Conservation (phyloP, 2,888 invertebrate genomes). For the Drosophila pseudotalamancana region DNA sequence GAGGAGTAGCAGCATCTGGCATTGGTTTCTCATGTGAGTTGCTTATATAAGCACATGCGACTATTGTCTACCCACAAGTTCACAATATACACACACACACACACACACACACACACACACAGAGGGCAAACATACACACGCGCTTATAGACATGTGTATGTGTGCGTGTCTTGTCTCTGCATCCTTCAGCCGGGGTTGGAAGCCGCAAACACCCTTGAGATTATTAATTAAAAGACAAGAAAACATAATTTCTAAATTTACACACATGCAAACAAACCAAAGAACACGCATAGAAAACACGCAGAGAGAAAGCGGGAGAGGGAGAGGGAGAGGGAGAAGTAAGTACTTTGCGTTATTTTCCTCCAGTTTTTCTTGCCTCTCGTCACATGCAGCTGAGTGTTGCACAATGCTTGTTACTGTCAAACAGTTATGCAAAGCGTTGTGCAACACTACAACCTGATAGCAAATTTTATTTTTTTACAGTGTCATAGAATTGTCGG, state of each 20-base stretch:
- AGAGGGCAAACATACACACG: constrained; percentile 8
- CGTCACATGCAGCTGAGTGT: background rate
- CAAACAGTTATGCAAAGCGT: background rate
- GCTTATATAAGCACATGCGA: constrained; percentile 18
- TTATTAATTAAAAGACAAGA: constrained; percentile 80
- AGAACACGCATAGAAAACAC: constrained; percentile 2
- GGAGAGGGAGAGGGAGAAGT: background rate
- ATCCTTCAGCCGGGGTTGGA: constrained; percentile 16
- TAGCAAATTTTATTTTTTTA: too few species aligned
- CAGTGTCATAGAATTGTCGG: too few species aligned
- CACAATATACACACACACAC: constrained; percentile 7
- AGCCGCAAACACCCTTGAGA: constrained; percentile 66
- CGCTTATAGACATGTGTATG: background rate
- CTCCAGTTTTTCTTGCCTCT: background rate
- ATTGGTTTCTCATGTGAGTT: constrained; percentile 38
- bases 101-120: constrained; percentile 4
- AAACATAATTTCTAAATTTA: constrained; percentile 78
- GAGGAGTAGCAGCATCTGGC: constrained; percentile 37
- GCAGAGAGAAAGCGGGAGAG: background rate
- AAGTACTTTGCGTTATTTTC: background rate
- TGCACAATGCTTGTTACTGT: constrained; percentile 1
- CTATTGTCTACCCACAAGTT: constrained; percentile 39
- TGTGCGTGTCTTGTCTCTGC: background rate
- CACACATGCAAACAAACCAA: constrained; percentile 41
- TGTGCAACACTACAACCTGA: constrained; percentile 18